Base-by-base conservation (phyloP, 2,888 invertebrate genomes). In the Poecilus cupreus region DNA sequence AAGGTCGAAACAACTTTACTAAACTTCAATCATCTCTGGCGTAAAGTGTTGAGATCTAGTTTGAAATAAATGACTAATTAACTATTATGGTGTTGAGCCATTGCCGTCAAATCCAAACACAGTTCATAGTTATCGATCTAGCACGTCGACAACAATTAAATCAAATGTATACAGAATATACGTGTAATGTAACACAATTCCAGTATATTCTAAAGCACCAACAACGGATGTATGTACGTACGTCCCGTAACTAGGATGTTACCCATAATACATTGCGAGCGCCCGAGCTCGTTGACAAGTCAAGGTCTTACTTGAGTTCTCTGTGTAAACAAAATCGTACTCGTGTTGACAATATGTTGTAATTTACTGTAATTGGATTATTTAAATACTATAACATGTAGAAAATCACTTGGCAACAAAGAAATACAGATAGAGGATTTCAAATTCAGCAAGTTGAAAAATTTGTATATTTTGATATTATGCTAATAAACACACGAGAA, bases 261-360 rank as follows among this genome's bases (percentile, higher is more conserved):
- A 60, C 64, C 64, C 64, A 68, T 37, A 68, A 68, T 68, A 18
- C 64, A 68, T 37, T 37, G 64, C 37, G 24, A 60, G 64, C 64
- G 39, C 13, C 37, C 32, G n/a, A 16, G 64, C 37, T 37, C 3
- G 32, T 60, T 60, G 37, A 68, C 64, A 68, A 68, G 64, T 37
- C 39, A 68, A 68, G 64, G 64, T 18, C 8, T 68, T n/a, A 10
- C 60, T 26, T n/a, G 3, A 18, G n/a, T 26, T 1, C 60, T 32
- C 54, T 32, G 18, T 37, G 64, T 68, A 68, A 68, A 68, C 64
- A 68, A 32, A 68, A 37, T 68, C 64, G 37, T 3, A 37, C n/a
- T 18, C 64, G 16, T 68, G 64, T 68, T 68, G 64, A 68, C 64
- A 68, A 68, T 68, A 68, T 68, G 64, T 37, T 37, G 64, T 68